Base-by-base conservation (phyloP, 92 coral and sea anemone genomes). In the Muricea muricata region DNA sequence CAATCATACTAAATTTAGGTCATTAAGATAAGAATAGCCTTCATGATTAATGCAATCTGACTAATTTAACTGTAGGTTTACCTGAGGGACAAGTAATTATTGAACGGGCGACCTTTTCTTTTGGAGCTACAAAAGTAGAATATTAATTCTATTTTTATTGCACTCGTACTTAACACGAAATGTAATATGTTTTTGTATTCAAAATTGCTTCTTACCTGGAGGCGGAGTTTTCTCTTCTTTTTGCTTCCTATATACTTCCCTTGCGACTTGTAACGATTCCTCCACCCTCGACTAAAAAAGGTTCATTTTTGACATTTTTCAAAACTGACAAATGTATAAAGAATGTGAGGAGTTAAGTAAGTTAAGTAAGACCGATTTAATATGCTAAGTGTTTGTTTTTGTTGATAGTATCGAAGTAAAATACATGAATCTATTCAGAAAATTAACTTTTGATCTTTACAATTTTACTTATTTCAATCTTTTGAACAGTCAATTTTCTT, bases 1-100 rank as follows among this genome's bases (percentile, higher is more conserved):
- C n/a, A n/a, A n/a, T n/a, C n/a, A n/a, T n/a, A n/a, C n/a, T n/a
- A n/a, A n/a, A n/a, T n/a, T n/a, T n/a, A n/a, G n/a, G n/a, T n/a
- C n/a, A n/a, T n/a, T n/a, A n/a, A n/a, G n/a, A n/a, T n/a, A n/a
- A n/a, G n/a, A n/a, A n/a, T n/a, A n/a, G n/a, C n/a, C n/a, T n/a
- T n/a, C n/a, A n/a, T 45, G 50, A 45, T 45, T 45, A 6, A 45
- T 45, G 9, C 1, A 12, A 12, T 45, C 15, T 45, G 50, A 45
- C 14, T 45, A 45, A 45, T 45, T 45, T 45, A 4, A 15, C 23
- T 52, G 4, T 52, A 52, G 4, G 60, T 61, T 61, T 61, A 61
- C 99, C 99, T 87, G 96, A 95, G 35, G 99, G 99, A 68, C 94
- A 93, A 0, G 98, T 63, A 37, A 86, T 90, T 68, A 96, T 87